Conservation (phyloP, 1,140 invertebrate species). For the Temnothorax curvispinosus region DNA sequence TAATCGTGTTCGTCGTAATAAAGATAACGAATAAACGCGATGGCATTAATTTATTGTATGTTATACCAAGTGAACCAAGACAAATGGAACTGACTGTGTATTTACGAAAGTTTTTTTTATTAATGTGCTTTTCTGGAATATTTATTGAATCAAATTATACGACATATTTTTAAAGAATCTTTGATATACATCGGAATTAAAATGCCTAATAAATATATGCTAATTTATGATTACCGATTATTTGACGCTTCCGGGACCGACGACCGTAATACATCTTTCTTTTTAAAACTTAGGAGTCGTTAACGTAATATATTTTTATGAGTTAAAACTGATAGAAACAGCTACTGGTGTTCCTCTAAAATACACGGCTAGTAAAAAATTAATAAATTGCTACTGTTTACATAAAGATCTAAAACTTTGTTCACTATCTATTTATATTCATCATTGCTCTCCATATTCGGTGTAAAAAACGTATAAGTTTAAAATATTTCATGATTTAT, state of each 20-base stretch:
- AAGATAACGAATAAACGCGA: constrained; percentile 11
- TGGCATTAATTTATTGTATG: constrained; percentile 26
- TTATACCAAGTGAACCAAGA: neutral
- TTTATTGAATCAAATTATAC: neutral
- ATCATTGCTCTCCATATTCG: neutral
- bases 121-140: constrained; percentile 1
- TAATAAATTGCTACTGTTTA: neutral
- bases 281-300: neutral
- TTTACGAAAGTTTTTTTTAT: neutral
- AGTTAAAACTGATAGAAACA: neutral
- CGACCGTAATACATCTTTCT: neutral
- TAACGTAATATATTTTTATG: constrained; percentile 7
- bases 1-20: neutral
- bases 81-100: neutral
- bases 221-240: constrained; percentile 6
- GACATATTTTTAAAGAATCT: neutral
- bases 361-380: neutral
- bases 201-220: constrained; percentile 34
- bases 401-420: neutral
- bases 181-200: neutral
- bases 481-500: neutral
- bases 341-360: neutral
- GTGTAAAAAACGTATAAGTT: neutral
- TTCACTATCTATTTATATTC: neutral
- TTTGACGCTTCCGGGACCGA: neutral